Evolutionary conservation across 2,797 vertebrate species (phyloP), one percentile per base, ranked within the genome.

Genomic region (Spondyliosoma cantharus): DNA sequence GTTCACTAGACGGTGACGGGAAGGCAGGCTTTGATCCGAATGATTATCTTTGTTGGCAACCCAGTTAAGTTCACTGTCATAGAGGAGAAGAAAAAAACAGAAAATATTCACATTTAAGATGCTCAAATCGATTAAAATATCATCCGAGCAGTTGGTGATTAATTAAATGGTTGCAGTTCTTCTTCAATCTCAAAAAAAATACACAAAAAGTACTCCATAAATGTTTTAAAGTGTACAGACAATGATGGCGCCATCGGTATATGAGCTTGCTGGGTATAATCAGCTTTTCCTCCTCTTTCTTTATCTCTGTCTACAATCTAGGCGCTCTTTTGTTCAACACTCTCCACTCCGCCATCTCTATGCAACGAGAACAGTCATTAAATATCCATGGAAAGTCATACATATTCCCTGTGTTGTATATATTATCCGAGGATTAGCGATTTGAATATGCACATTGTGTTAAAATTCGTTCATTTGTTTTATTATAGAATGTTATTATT

Each of bases 381-480:
- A 86, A 89, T 70, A 85, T 80, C 83, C 69, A 77, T 68, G 64
- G 76, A 29, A 58, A 64, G n/a, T 17, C 64, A 66, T 60, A 69
- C 65, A 76, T 78, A 85, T 71, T 62, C 63, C 56, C 25, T 58
- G 13, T 37, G 49, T 52, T 45, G 45, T 53, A 3, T 24, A 32
- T 64, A 48, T 64, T 42, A 75, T 8, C 2, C 4, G 42, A 37
- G 64, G 79, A 79, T 63, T 48, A 43, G 42, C 19, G 53, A 53
- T 14, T 27, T 82, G 15, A 49, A 74, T 65, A 52, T 32, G 15
- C 4, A 5, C 32, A 8, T 16, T 15, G 16, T 58, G 1, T 5
- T 52, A 32, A 32, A 37, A 37, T 37, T 11, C 46, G 19, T 46
- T 57, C 32, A 17, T 0, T 19, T 42, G 17, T 24, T 29, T 1